Evolutionary conservation across 2,113 vertebrate genomes (phyloP).

Genomic region (Acanthisitta chloris): DNA sequence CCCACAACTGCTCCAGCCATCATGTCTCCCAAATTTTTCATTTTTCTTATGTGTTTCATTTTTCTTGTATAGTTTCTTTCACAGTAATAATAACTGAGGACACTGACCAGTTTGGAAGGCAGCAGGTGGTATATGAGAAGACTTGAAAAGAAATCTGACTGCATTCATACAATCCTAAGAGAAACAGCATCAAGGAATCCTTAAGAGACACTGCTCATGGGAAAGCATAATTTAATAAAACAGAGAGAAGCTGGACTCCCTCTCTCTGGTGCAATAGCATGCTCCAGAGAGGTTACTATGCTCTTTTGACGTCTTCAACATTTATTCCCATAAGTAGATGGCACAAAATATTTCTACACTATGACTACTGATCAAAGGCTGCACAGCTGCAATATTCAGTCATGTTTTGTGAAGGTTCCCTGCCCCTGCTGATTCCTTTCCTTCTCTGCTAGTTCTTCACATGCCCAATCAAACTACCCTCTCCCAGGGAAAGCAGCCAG

Average conservation of each 20-base stretch:
- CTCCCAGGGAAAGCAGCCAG: neutral
- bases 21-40: neutral
- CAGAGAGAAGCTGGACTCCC: neutral
- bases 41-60: neutral
- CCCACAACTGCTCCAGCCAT: neutral
- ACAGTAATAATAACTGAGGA: neutral
- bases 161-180: neutral
- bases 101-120: neutral
- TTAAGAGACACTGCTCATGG: neutral
- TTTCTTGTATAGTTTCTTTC: neutral
- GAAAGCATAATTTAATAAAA: constrained; percentile 47
- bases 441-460: neutral
- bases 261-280: neutral
- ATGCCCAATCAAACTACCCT: neutral
- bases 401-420: neutral
- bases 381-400: neutral
- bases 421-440: neutral
- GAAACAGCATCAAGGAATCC: neutral
- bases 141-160: constrained; percentile 15
- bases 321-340: neutral
- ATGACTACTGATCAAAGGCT: constrained; percentile 18
- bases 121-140: constrained; percentile 45
- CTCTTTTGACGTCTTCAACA: neutral
- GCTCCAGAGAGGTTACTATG: neutral
- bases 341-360: neutral